Evolutionary conservation across 2,113 vertebrate genomes (phyloP).

Genomic region (cattle (Bos taurus)): ARS-UCD2.0 NC_037333.1:100977501-100978000

Average conservation of each 20-base stretch:
- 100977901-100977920: neutral
- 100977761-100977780: neutral
- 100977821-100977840: neutral
- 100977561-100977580: neutral
- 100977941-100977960: neutral
- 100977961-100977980: neutral
- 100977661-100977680: neutral
- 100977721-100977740: fast-evolving
- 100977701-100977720: neutral
- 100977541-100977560: neutral
- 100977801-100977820: neutral
- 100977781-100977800: neutral
- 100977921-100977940: neutral
- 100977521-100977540: neutral
- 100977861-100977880: neutral
- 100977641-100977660: neutral
- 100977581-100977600: neutral
- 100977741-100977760: neutral
- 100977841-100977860: neutral
- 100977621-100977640: neutral
- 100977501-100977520: neutral
- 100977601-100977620: neutral
- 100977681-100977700: neutral
- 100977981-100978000: neutral
- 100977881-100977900: neutral